Conservation (phyloP, 2,113 vertebrate genomes). For the Callocephalon fimbriatum region DNA sequence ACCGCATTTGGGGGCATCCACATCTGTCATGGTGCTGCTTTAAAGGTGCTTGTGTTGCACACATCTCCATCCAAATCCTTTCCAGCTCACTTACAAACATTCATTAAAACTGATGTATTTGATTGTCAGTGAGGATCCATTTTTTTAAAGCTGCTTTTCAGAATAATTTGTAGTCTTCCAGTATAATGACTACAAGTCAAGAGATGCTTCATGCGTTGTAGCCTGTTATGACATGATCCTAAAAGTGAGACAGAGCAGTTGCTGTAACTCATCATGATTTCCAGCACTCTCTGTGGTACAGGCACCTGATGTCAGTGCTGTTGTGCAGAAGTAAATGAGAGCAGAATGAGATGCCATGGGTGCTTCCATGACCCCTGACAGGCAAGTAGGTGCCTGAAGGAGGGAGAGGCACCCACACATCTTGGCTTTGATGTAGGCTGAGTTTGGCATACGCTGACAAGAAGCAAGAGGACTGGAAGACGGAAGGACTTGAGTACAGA, state of each 20-base stretch:
- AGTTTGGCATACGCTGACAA: neutral
- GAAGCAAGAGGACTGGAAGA: neutral
- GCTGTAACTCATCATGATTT: neutral
- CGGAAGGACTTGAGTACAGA: neutral
- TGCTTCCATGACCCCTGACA: neutral
- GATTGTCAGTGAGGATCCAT: neutral
- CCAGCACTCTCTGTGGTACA: neutral
- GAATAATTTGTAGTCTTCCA: slow-evolving; percentile 24
- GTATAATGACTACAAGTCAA: neutral
- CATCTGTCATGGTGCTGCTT: neutral
- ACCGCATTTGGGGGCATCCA: rapidly evolving
- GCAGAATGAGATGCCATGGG: neutral
- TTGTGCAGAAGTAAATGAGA: rapidly evolving
- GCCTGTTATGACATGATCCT: neutral
- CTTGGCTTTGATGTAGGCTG: neutral
- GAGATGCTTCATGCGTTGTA: neutral
- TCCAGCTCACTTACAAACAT: neutral
- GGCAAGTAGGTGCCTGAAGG: neutral
- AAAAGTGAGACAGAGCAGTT: neutral
- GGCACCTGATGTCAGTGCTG: neutral
- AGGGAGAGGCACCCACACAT: neutral
- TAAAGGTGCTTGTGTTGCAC: neutral
- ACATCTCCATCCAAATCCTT: neutral
- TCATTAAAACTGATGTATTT: neutral
- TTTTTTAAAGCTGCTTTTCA: slow-evolving; percentile 1